Evolutionary conservation across 2,888 invertebrate genomes (phyloP), one percentile per base, ranked within the genome.

Genomic region (Xylophagus ater): DNA sequence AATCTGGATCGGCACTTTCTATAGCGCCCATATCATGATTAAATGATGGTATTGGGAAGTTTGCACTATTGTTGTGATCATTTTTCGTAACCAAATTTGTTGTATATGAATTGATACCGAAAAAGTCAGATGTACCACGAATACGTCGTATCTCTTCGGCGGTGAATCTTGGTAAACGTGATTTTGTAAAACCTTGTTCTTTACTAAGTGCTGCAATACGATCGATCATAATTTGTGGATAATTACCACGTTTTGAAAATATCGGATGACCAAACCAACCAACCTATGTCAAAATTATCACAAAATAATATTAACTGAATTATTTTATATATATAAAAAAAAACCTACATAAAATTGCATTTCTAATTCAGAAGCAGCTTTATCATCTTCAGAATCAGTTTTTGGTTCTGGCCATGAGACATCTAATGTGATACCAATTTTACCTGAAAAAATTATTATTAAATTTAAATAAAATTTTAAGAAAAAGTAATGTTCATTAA

Each of bases 91-190:
- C 59, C 50, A 76, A 49, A 45, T 64, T 66, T 1, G 76, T 69
- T 1, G 80, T 77, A 55, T 87, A 87, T 42, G 78, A 73, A 54
- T 86, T 85, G 13, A 85, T 55, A 1, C 82, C 84, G 35, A 85
- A 66, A 59, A 80, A 83, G 55, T 88, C 85, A 2, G 70, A 68
- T 1, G 81, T 74, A 5, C 73, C 76, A 23, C 59, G 62, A 15
- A 84, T 71, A 37, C 66, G 62, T 8, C 62, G 55, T 7, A 79
- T 65, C 64, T 83, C 80, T 15, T 73, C 66, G 0, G 52, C 26
- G 1, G 74, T 75, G 52, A 81, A 78, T 41, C 52, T 53, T 0
- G 81, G 80, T 3, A 82, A 64, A 8, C 80, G 70, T 1, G 81
- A 78, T 13, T 68, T 61, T 0, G 60, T 53, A 47, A 69, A 76